Base-by-base conservation (phyloP, 2,888 invertebrate genomes). In the Perithous albicinctus region DNA sequence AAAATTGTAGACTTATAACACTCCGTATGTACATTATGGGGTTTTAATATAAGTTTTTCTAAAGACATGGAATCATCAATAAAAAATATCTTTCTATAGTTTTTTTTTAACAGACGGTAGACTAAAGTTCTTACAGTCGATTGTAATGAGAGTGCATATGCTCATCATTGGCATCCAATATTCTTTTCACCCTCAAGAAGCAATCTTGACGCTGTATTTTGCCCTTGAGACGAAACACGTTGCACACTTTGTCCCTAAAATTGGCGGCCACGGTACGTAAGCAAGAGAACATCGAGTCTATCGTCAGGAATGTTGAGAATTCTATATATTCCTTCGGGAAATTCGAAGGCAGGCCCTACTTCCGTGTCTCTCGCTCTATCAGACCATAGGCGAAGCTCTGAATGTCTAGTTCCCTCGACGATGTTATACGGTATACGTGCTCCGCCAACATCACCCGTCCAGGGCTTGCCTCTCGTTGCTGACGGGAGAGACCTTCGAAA, bases 251-350 rank as follows among this genome's bases (percentile, higher is more conserved):
- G 29, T 32, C 35, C 46, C 59, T 15, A 12, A 51, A 80, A 77
- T 69, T 64, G 38, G 41, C 15, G 43, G 66, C 46, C 23, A 67
- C 51, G 43, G 61, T 23, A 51, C n/a, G 26, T 38, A 69, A 69
- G 8, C 41, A 35, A 23, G 18, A 32, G 51, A 15, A 12, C 23
- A 54, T 29, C 32, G 54, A 78, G 38, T 63, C n/a, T 51, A 51
- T n/a, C 56, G 61, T 61, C 54, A 6, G 84, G 66, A 80, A 78
- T 75, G 48, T 46, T 59, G 66, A 84, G 85, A 78, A 87, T 87
- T 82, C 84, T 74, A 79, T 74, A 83, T 85, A 87, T 85, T 87
- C 88, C 86, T 84, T 26, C 82, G 87, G 88, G 89, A 88, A 88
- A 89, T 88, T 85, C 85, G 48, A 66, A 32, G 29, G 63, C 35